Evolutionary conservation across 2,888 invertebrate genomes (phyloP), one percentile per base, ranked within the genome.

Genomic region (Elegia similella): DNA sequence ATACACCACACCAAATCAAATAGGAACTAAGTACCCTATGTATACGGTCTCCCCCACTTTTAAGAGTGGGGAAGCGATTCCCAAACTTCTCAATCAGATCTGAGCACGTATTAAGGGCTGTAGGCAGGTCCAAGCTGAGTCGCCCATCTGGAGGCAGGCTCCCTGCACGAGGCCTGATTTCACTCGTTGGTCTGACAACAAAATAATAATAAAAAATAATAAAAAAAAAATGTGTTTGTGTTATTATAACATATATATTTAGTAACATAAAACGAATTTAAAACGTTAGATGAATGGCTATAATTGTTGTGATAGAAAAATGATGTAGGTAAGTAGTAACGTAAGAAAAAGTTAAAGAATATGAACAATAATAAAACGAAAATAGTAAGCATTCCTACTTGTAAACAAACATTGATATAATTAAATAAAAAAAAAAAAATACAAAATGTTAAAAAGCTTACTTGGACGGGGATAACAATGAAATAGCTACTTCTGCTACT

Each of bases 1-100:
- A n/a, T n/a, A n/a, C 7, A 32, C 7, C 32, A 32, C 32, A 23
- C 32, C 7, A 32, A 32, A 32, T 32, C 32, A 32, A 10, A 30
- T 30, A 6, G 10, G 17, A 16, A 10, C 17, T 15, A 44, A 66
- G 72, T 93, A 94, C 94, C 94, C 93, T 92, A 65, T 94, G 93
- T 48, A 94, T 86, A 72, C 86, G 90, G 66, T 94, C 94, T 47
- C 93, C 89, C 62, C 91, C 88, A 62, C 92, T 93, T 74, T 86
- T 93, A 59, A 94, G 75, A 47, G 73, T 78, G 2, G 90, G 90
- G 55, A 92, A 88, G 1, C 80, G 76, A 65, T 86, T 89, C 59
- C 92, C 92, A 59, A 93, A 80, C 69, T 78, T 92, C 73, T 93
- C 93, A 56, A 93, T 83, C 55, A 93, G 65, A 1, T 88, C 89